Evolutionary conservation across 2,888 invertebrate species (phyloP).

Genomic region (Microplitis deprimator): DNA sequence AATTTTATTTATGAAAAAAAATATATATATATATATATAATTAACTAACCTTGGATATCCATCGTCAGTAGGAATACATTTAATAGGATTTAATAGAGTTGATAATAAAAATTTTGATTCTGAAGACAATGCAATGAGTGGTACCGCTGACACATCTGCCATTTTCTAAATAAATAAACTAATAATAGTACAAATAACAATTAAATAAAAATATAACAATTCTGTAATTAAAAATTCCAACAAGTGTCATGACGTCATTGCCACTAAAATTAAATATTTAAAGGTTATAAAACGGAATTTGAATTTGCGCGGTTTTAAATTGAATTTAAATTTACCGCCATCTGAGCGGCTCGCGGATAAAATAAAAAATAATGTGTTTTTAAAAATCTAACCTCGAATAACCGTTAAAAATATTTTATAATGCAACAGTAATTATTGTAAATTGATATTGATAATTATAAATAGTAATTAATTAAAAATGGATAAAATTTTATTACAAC

Average conservation of each 20-base stretch:
- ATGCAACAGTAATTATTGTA: too few species aligned
- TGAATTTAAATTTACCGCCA: background rate
- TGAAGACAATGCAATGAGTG: constrained; percentile 61
- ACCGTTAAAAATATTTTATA: background rate
- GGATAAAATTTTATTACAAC: constrained; percentile 44
- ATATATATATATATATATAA: background rate
- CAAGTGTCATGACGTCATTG: constrained; percentile 7
- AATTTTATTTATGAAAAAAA: constrained; percentile 13
- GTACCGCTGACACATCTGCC: constrained; percentile 58
- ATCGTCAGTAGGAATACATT: constrained; percentile 78
- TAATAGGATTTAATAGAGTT: constrained; percentile 77
- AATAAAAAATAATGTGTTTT: background rate
- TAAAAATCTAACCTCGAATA: background rate
- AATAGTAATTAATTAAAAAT: constrained; percentile 30
- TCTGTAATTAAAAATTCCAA: background rate
- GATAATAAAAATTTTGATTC: constrained; percentile 72
- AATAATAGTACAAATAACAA: background rate
- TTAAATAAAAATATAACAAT: background rate
- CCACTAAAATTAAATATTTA: background rate
- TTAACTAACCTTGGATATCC: constrained; percentile 72
- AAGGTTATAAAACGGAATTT: background rate
- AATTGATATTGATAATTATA: background rate
- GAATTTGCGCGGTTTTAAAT: background rate
- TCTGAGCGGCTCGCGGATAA: background rate
- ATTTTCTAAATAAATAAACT: constrained; percentile 50